Evolutionary conservation across 2,113 vertebrate genomes (phyloP).

Genomic region (Hydropotes inermis): DNA sequence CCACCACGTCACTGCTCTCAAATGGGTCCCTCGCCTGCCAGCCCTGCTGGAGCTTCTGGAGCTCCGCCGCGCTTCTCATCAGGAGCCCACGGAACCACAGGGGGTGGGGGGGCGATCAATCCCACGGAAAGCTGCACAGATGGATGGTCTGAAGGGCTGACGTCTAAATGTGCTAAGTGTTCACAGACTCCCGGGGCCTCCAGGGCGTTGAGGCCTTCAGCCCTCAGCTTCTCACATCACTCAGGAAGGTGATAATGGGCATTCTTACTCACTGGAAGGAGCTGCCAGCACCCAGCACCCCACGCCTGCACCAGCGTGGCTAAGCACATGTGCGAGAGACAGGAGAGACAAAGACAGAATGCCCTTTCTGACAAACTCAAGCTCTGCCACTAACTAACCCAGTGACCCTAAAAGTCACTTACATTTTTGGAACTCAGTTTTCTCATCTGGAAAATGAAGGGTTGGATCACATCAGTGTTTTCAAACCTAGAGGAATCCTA

Average conservation of each 20-base stretch:
- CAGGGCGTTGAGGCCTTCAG: fast-evolving
- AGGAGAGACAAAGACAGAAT: background rate
- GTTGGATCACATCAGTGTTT: background rate
- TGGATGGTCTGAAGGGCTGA: too few species aligned
- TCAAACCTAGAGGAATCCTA: background rate
- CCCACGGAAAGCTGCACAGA: fast-evolving
- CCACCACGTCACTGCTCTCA: background rate
- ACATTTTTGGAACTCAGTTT: background rate
- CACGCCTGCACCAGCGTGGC: too few species aligned
- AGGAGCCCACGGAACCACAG: background rate
- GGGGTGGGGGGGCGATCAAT: fast-evolving
- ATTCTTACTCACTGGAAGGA: background rate
- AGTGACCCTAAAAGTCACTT: background rate
- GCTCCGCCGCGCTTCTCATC: background rate
- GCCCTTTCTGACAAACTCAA: background rate
- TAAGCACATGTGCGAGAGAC: background rate
- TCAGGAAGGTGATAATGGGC: fast-evolving
- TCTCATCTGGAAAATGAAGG: background rate
- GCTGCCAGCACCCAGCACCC: background rate
- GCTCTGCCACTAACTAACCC: background rate
- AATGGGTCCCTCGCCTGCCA: background rate
- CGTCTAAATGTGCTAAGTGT: background rate
- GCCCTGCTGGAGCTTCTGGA: background rate
- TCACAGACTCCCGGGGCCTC: background rate
- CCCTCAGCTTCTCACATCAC: background rate